These are phyloP conservation scores for Aurelia sp. DNA, from an alignment of 30 jellyfish, hydroid and myxozoan species.

Conservation along the genomic window DNA sequence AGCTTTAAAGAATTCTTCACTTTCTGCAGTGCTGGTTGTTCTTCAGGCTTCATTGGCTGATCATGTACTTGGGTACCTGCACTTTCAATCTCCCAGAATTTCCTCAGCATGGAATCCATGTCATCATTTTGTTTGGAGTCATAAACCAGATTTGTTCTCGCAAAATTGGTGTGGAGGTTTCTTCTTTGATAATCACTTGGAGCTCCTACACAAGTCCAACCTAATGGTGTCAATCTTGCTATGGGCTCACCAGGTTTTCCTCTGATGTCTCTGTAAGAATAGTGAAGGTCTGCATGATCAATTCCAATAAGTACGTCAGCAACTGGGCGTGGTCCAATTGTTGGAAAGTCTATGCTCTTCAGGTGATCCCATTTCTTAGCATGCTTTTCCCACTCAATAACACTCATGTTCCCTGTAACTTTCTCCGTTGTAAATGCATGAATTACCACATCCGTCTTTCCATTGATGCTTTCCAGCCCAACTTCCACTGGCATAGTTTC, in stretches of 20 bases:
- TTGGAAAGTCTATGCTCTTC: too few species aligned
- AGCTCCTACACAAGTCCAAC: constrained; percentile 64
- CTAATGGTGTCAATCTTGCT: constrained; percentile 45
- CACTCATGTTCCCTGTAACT: too few species aligned
- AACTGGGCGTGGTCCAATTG: too few species aligned
- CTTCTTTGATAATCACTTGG: constrained; percentile 7
- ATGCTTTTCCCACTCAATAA: too few species aligned
- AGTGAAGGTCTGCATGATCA: too few species aligned
- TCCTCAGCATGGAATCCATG: constrained; percentile 7
- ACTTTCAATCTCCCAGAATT: constrained; percentile 4
- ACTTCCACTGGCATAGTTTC: too few species aligned
- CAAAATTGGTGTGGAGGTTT: not conserved
- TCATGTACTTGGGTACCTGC: not conserved
- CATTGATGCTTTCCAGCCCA: too few species aligned
- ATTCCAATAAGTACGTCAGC: too few species aligned
- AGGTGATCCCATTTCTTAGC: too few species aligned
- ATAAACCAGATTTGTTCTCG: not conserved
- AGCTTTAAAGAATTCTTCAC: constrained; percentile 21
- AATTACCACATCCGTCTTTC: too few species aligned
- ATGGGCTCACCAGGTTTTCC: constrained; percentile 49
- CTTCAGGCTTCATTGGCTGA: not conserved
- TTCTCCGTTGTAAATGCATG: too few species aligned
- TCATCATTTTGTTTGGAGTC: not conserved
- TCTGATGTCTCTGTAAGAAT: too few species aligned
- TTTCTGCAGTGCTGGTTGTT: constrained; percentile 6